A percentile compares a stretch with the other conserved stretches of the same genome.
Conservation (phyloP, 2,888 invertebrate genomes). For the Ametastegia equiseti region DNA sequence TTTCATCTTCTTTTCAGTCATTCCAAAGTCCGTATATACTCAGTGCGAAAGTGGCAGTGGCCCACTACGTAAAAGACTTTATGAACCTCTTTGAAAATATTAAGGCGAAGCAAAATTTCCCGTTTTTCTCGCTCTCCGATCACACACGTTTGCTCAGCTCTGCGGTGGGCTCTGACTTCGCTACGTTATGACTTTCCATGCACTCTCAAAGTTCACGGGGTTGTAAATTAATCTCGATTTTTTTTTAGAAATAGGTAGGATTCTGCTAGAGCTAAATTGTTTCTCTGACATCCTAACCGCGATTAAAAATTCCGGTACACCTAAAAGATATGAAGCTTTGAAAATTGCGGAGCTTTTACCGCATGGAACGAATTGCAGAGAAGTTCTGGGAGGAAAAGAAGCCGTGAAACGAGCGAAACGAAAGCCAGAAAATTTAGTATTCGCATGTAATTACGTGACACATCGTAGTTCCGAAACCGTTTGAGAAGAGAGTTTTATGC, state of each 20-base stretch:
- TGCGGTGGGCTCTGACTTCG: background rate
- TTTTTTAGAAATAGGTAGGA: background rate
- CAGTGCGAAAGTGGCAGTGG: background rate
- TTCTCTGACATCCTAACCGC: too few relatives aligned
- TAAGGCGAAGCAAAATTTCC: background rate
- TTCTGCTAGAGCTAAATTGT: background rate
- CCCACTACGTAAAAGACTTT: background rate
- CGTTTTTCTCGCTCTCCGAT: background rate
- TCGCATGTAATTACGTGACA: background rate
- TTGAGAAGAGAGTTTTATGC: background rate
- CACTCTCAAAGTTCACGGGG: background rate
- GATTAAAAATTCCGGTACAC: background rate
- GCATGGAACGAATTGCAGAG: background rate
- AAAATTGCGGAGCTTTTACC: too few relatives aligned
- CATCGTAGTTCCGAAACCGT: background rate
- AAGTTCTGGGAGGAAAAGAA: background rate
- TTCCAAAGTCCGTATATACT: background rate
- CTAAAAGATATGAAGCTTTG: too few relatives aligned
- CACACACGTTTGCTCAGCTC: constrained; percentile 24
- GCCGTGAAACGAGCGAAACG: background rate
- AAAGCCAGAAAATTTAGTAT: background rate
- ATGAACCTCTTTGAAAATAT: constrained; percentile 19
- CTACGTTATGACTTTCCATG: background rate
- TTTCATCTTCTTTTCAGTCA: constrained; percentile 8
- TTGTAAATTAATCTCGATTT: background rate